Evolutionary conservation across 2,113 vertebrate species (phyloP), one percentile per base, ranked within the genome.

Genomic region (Struthio camelus): DNA sequence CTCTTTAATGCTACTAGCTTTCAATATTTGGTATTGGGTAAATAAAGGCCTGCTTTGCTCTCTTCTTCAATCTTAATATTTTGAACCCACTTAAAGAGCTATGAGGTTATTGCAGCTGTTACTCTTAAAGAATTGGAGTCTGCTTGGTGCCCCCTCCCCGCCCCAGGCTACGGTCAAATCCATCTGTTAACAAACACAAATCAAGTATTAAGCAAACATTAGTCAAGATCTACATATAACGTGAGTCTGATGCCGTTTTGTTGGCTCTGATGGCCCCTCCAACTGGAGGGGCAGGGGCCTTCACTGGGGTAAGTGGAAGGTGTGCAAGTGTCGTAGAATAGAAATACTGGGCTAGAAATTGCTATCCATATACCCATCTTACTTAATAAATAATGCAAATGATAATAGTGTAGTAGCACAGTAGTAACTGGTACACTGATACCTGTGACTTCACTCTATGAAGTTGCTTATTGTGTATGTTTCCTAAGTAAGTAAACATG

Each of bases 261-360:
- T n/a, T 38, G 46, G 8, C 19, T n/a, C n/a, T 66, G 46, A 15
- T 77, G 66, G 14, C 20, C 28, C 18, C 25, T 24, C 27, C 73
- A 54, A 18, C 28, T 65, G 28, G 7, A 78, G 32, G 15, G 16
- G 3, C 13, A n/a, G 64, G 15, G 78, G 8, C 6, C 30, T 25
- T 27, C 5, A 8, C 3, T 44, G 23, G 1, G 58, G 3, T 11
- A 6, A 19, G 9, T 30, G 1, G 2, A 24, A 15, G 23, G 19
- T 30, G 10, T 19, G 16, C n/a, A 8, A 34, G 22, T 56, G 46
- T 59, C 1, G 2, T 30, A 56, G 48, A 77, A 16, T 7, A 64
- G 56, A 44, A 56, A 51, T 32, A 7, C 59, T 70, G 48, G 11
- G 40, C 40, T 5, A 32, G 28, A 28, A 72, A 72, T 79, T 6